A percentile compares a stretch with the other conserved stretches of the same genome.
phyloP scores from a whole-genome alignment of 2,113 vertebrate genomes.

The Apus apus region DNA sequence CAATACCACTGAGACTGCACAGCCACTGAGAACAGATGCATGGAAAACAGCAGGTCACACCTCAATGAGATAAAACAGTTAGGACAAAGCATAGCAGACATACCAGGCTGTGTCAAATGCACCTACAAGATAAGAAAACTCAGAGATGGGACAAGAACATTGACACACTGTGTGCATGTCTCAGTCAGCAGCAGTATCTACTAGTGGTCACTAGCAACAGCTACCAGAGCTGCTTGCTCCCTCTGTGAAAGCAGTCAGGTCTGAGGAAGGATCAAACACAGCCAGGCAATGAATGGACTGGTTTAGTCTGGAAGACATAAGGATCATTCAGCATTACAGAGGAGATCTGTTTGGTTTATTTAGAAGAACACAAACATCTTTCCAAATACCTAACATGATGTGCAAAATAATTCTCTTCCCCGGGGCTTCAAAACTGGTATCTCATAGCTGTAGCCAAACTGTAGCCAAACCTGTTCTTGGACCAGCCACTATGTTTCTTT shows the following conservation, averaged over 20 bases:
- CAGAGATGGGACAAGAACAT: not conserved
- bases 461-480: not conserved
- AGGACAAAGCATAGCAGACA: not conserved
- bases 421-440: not conserved
- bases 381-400: not conserved
- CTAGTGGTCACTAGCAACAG: not conserved
- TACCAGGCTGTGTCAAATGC: not conserved
- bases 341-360: not conserved
- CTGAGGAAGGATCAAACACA: not conserved
- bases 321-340: not conserved
- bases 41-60: not conserved
- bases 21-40: not conserved
- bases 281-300: not conserved
- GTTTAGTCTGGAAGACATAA: not conserved
- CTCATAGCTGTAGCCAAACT: not conserved
- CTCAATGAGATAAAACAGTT: not conserved
- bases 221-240: not conserved
- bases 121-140: not conserved
- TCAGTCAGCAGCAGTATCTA: not conserved
- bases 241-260: not conserved
- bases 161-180: fast-evolving
- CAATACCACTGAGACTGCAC: not conserved
- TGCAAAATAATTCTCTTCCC: not conserved
- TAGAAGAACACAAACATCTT: not conserved
- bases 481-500: not conserved